Conservation (phyloP, 2,797 vertebrate species). For the Scolopax rusticola region DNA sequence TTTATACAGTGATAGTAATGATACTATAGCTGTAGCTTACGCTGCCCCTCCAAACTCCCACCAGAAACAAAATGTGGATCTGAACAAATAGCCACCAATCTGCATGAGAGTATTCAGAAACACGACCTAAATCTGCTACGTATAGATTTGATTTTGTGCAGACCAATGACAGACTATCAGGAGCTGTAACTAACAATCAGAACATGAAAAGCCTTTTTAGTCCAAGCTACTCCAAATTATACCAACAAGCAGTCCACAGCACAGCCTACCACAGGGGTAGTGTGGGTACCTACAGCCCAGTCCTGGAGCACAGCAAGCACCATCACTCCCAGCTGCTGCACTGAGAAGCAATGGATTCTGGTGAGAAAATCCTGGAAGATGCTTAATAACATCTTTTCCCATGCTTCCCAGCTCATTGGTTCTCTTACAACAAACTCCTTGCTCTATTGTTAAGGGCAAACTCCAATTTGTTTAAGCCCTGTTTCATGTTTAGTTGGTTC, state of each 20-base stretch:
- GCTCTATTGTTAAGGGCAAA: not conserved
- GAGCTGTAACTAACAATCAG: not conserved
- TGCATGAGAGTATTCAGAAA: not conserved
- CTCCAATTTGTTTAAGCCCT: not conserved
- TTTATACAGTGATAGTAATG: not conserved
- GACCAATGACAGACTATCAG: not conserved
- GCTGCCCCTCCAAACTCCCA: not conserved
- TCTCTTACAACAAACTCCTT: not conserved
- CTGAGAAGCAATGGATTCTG: not conserved
- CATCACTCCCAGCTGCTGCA: not conserved
- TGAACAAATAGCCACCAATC: not conserved
- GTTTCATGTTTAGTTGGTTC: not conserved
- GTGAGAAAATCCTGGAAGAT: not conserved
- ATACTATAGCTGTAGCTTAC: not conserved
- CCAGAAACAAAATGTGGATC: not conserved
- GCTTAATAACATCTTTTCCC: not conserved
- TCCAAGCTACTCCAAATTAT: not conserved
- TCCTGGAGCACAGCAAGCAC: not conserved
- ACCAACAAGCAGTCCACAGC: not conserved
- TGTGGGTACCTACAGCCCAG: not conserved
- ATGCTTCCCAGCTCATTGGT: rapidly evolving
- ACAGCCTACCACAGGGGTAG: not conserved
- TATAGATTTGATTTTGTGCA: not conserved
- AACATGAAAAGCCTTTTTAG: not conserved
- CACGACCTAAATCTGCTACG: not conserved